phyloP scores from a whole-genome alignment of 1,140 invertebrate genomes.

The Homalodisca vitripennis region DNA sequence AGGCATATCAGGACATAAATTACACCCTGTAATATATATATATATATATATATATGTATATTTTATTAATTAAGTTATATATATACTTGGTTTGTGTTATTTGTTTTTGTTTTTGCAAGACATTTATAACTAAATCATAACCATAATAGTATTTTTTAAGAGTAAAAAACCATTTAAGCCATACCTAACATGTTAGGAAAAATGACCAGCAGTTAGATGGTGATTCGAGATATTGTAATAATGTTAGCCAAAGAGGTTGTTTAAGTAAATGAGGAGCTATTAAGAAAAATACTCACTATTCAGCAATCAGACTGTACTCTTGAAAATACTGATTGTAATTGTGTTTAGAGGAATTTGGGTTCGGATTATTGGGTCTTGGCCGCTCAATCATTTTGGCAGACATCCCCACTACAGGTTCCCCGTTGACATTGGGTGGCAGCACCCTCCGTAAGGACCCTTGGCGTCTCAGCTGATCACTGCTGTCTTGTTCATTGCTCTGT shows the following conservation, averaged over 20 bases:
- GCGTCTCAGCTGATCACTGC: conserved; percentile 20
- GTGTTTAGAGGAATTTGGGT: neutral
- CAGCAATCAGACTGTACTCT: conserved; percentile 30
- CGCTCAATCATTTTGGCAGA: conserved; percentile 34
- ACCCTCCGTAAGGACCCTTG: conserved; percentile 33
- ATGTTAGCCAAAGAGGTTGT: neutral
- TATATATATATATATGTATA: too few species aligned
- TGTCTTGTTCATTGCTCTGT: neutral
- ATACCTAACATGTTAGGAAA: too few species aligned
- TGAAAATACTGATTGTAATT: conserved; percentile 30
- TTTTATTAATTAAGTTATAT: too few species aligned
- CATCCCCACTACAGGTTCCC: conserved; percentile 25
- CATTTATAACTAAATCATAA: too few species aligned
- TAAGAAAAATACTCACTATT: conserved; percentile 30
- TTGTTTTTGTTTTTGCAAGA: too few species aligned
- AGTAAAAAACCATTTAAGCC: too few species aligned
- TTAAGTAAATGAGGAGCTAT: neutral
- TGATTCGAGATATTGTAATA: too few species aligned
- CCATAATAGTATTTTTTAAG: too few species aligned
- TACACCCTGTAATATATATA: too few species aligned
- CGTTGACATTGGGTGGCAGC: conserved; percentile 22
- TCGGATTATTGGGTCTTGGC: conserved; percentile 5
- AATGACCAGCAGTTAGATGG: too few species aligned
- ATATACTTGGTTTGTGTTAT: too few species aligned
- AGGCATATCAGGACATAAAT: too few species aligned